phyloP scores from a whole-genome alignment of 2,797 vertebrate genomes.

The Myripristis jacobus region DNA sequence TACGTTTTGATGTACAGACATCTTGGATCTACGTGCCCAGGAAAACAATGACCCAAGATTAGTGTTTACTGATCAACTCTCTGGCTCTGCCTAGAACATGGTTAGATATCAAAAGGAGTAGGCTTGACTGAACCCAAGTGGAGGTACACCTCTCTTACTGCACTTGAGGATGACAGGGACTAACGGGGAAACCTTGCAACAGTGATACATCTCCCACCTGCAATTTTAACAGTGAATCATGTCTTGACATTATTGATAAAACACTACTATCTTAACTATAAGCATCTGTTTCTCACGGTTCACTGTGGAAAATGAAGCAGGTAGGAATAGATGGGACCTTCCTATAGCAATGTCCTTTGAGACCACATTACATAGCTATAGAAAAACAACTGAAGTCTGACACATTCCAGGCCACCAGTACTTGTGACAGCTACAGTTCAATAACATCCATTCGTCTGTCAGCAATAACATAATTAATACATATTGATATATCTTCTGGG shows the following conservation, averaged over 20 bases:
- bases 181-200: conserved; percentile 25
- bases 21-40: conserved; percentile 32
- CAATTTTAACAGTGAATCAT: conserved; percentile 58
- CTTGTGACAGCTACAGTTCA: conserved; percentile 46
- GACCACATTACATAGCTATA: conserved; percentile 65
- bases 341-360: conserved; percentile 42
- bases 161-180: conserved; percentile 35
- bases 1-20: conserved; percentile 60
- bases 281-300: conserved; percentile 26
- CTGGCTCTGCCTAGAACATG: conserved; percentile 29
- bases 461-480: conserved; percentile 77
- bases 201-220: conserved; percentile 53
- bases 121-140: conserved; percentile 47
- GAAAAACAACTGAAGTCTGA: conserved; percentile 49
- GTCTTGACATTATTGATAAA: conserved; percentile 37
- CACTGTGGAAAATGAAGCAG: conserved; percentile 40
- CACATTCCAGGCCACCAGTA: conserved; percentile 67
- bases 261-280: conserved; percentile 54
- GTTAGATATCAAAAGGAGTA: conserved; percentile 48
- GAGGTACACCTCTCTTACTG: conserved; percentile 65
- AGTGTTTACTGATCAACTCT: conserved; percentile 58
- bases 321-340: conserved; percentile 23
- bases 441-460: conserved; percentile 78
- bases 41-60: conserved; percentile 55
- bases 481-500: conserved; percentile 74